phyloP scores from a whole-genome alignment of 2,113 vertebrate species.

The Tychaedon coryphoeus region DNA sequence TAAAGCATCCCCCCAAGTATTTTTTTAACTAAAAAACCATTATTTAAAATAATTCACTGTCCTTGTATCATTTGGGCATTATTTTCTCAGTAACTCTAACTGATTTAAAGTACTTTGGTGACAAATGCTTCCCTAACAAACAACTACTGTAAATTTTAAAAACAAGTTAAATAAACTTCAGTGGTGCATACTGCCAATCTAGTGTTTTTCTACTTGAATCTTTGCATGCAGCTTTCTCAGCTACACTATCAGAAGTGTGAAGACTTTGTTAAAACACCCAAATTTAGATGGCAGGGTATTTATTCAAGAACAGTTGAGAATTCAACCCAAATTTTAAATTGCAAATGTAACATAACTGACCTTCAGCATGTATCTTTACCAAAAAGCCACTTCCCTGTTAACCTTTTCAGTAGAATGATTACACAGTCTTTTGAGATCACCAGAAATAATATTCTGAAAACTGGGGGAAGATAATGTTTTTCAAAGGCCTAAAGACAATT shows the following conservation, averaged over 20 bases:
- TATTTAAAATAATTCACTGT: background rate
- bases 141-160: background rate
- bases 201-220: background rate
- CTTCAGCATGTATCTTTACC: background rate
- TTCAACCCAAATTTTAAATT: background rate
- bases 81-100: background rate
- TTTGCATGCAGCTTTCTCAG: background rate
- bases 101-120: background rate
- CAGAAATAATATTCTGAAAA: background rate
- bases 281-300: background rate
- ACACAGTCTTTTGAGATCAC: background rate
- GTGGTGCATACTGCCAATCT: background rate
- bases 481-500: background rate
- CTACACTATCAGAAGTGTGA: background rate
- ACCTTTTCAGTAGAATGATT: background rate
- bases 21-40: background rate
- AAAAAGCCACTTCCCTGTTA: background rate
- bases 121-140: background rate
- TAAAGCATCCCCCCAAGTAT: accelerated
- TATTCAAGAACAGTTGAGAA: background rate
- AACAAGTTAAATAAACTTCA: background rate
- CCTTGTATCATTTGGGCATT: background rate
- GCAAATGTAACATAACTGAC: background rate
- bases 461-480: background rate
- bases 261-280: background rate